Evolutionary conservation across 2,888 invertebrate species (phyloP).

Genomic region (Leucoptera coffeella): DNA sequence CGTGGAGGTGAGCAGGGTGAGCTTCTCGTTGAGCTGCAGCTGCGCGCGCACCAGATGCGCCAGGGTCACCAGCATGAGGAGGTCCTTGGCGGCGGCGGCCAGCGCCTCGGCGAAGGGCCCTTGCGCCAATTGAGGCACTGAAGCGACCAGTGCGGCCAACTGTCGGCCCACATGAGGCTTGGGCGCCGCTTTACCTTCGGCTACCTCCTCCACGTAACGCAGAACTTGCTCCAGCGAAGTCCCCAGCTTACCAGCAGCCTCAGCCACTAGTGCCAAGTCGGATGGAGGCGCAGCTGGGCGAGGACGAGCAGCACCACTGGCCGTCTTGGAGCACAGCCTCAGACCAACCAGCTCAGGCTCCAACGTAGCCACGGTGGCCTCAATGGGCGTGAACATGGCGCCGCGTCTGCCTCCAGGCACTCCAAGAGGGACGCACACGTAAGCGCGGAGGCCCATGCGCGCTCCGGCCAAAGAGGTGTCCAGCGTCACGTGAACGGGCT

Average conservation of each 20-base stretch:
- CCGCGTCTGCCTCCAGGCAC: constrained; percentile 91
- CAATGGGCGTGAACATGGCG: constrained; percentile 94
- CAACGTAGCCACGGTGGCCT: constrained; percentile 82
- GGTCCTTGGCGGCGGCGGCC: constrained; percentile 93
- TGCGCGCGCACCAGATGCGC: constrained; percentile 96
- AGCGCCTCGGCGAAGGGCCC: constrained; percentile 93
- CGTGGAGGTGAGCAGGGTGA: constrained; percentile 72
- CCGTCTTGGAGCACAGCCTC: constrained; percentile 80
- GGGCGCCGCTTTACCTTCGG: constrained; percentile 67
- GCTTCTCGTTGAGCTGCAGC: constrained; percentile 92
- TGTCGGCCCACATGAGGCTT: constrained; percentile 88
- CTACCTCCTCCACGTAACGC: constrained; percentile 87
- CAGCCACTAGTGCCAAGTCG: constrained; percentile 76
- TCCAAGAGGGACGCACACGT: constrained; percentile 87
- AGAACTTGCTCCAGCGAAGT: constrained; percentile 72
- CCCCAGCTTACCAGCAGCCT: constrained; percentile 74
- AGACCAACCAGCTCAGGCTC: constrained; percentile 83
- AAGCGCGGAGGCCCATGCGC: constrained; percentile 91
- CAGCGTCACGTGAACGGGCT: constrained; percentile 91
- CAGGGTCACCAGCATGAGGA: constrained; percentile 92
- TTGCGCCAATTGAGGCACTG: constrained; percentile 81
- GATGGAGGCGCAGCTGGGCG: constrained; percentile 64
- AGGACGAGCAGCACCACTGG: constrained; percentile 48
- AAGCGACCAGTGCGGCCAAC: constrained; percentile 84
- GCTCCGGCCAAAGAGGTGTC: constrained; percentile 86